These are phyloP conservation scores for Drosophila funebris DNA, from an alignment of 1,140 invertebrate genomes.

Conservation along the genomic window DNA sequence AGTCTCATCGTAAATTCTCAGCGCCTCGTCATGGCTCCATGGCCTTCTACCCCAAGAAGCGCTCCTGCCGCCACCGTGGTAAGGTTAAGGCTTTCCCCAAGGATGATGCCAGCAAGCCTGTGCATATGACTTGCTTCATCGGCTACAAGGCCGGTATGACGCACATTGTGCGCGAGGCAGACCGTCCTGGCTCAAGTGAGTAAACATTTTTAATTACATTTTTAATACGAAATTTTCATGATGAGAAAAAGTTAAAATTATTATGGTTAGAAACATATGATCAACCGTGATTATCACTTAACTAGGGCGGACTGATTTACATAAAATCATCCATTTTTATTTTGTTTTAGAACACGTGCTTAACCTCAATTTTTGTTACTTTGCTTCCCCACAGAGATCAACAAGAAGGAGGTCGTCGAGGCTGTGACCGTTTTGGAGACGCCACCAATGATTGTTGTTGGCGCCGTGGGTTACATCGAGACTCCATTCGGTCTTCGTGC, in stretches of 20 bases:
- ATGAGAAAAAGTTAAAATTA: slow-evolving; percentile 77
- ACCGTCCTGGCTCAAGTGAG: slow-evolving; percentile 99
- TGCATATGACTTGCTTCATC: slow-evolving; percentile 98
- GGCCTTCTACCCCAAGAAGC: slow-evolving; percentile 99
- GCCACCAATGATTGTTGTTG: slow-evolving; percentile 98
- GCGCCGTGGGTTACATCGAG: slow-evolving; percentile 99
- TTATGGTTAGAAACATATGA: slow-evolving; percentile 84
- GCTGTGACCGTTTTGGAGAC: slow-evolving; percentile 99
- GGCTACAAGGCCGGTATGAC: slow-evolving; percentile 99
- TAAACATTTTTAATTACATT: slow-evolving; percentile 1
- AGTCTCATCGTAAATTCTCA: slow-evolving; percentile 99
- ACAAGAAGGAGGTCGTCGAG: slow-evolving; percentile 99
- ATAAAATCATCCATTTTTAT: not conserved
- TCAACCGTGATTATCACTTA: slow-evolving; percentile 74
- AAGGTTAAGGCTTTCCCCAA: slow-evolving; percentile 99
- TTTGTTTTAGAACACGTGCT: slow-evolving; percentile 5
- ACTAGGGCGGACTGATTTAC: slow-evolving; percentile 83
- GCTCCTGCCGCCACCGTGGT: slow-evolving; percentile 96
- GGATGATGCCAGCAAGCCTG: slow-evolving; percentile 97
- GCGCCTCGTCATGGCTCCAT: slow-evolving; percentile 99
- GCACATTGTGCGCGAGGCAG: slow-evolving; percentile 99
- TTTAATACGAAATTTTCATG: slow-evolving; percentile 39
- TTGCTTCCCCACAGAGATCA: slow-evolving; percentile 91
- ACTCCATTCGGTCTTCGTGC: slow-evolving; percentile 98
- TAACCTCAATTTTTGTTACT: slow-evolving; percentile 17